Conservation (phyloP, 2,113 vertebrate genomes). For the Cheirogaleus medius region DNA sequence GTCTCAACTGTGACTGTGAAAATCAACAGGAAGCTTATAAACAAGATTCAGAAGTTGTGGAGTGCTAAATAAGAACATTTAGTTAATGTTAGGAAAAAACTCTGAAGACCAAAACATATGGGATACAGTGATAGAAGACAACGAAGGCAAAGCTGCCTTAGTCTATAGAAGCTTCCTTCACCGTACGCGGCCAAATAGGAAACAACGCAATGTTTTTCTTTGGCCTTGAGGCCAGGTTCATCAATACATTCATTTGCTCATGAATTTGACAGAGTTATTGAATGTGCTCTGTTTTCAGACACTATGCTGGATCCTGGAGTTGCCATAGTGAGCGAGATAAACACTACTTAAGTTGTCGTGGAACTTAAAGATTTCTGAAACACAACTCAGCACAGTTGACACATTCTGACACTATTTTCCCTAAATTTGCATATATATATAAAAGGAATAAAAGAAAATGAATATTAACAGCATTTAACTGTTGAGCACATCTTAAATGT, state of each 20-base stretch:
- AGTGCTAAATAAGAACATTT: background rate
- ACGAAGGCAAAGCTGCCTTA: background rate
- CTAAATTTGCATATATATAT: background rate
- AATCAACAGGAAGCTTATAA: background rate
- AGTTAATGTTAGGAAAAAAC: background rate
- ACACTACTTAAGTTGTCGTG: background rate
- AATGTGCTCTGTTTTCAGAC: background rate
- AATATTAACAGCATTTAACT: background rate
- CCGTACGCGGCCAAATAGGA: background rate
- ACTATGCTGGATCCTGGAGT: background rate
- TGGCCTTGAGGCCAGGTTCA: background rate
- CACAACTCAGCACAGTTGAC: background rate
- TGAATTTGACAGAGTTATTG: background rate
- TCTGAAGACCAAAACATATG: background rate
- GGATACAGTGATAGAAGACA: background rate
- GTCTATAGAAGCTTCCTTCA: background rate
- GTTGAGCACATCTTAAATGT: background rate
- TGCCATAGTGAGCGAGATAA: accelerated
- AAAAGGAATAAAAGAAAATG: background rate
- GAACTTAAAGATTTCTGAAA: background rate
- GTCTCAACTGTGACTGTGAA: background rate
- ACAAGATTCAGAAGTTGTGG: background rate
- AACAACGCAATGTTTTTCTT: background rate
- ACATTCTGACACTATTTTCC: background rate
- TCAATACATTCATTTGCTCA: background rate